phyloP scores from a whole-genome alignment of 1,140 invertebrate species.

The Pygmarrhopalites habei region DNA sequence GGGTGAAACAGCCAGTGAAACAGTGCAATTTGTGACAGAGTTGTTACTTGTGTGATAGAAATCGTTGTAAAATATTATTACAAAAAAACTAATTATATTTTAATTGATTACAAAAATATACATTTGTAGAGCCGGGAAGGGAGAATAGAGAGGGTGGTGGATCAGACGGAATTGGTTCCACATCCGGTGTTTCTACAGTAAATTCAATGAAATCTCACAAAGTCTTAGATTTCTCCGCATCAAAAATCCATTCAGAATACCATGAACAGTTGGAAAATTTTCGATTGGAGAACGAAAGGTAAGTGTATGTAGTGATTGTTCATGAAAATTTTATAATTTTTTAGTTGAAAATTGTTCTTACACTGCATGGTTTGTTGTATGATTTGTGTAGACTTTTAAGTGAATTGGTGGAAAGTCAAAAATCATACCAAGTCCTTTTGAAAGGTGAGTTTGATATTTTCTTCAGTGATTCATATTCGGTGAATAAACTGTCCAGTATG shows the following conservation, averaged over 20 bases:
- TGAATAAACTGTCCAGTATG: too few relatives aligned
- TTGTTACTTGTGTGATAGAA: too few relatives aligned
- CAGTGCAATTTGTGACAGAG: too few relatives aligned
- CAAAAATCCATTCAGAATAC: constrained; percentile 49
- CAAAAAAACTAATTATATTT: too few relatives aligned
- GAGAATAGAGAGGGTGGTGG: constrained; percentile 43
- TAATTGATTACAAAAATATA: constrained; percentile 13
- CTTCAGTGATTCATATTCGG: too few relatives aligned
- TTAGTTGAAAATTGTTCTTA: background rate
- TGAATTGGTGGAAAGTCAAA: constrained; percentile 61
- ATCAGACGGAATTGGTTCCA: constrained; percentile 52
- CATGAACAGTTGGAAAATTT: constrained; percentile 50
- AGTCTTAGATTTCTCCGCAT: constrained; percentile 46
- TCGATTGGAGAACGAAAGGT: constrained; percentile 51
- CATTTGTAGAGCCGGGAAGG: constrained; percentile 50
- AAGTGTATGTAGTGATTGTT: too few relatives aligned
- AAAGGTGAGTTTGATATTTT: too few relatives aligned
- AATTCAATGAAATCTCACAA: constrained; percentile 58
- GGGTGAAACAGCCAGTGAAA: too few relatives aligned
- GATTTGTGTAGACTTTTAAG: constrained; percentile 47
- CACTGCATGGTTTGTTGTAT: constrained; percentile 8
- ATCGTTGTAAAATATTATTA: too few relatives aligned
- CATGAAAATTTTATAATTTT: too few relatives aligned
- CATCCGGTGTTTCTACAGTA: constrained; percentile 57
- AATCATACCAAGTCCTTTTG: constrained; percentile 62